These are phyloP conservation scores for Trissolcus brochymenae DNA, from an alignment of 2,888 invertebrate species.

Conservation along the genomic window DNA sequence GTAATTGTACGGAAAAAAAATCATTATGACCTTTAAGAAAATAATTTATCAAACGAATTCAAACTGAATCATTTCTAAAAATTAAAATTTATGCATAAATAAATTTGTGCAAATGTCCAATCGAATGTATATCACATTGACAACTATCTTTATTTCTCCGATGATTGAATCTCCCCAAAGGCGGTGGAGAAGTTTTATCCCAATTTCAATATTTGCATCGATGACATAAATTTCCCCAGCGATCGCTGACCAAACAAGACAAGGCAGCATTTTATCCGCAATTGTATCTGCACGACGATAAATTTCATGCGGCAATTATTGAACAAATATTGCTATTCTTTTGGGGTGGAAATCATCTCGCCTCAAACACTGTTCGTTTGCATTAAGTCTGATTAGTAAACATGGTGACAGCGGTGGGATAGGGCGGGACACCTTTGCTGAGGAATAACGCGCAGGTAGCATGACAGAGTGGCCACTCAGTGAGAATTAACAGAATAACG, in stretches of 20 bases:
- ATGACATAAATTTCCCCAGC: conserved; percentile 1
- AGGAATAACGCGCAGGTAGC: conserved; percentile 48
- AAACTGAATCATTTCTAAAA: too few species aligned
- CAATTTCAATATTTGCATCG: conserved; percentile 8
- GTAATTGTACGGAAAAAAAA: too few species aligned
- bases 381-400: conserved; percentile 52
- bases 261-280: conserved; percentile 27
- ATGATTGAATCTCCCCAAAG: too few species aligned
- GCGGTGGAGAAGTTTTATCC: too few species aligned
- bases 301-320: conserved; percentile 26
- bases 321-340: conserved; percentile 17
- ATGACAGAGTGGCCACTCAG: conserved; percentile 59
- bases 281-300: conserved; percentile 16
- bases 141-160: too few species aligned
- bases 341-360: conserved; percentile 3
- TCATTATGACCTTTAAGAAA: too few species aligned
- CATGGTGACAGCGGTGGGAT: conserved; percentile 26
- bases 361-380: conserved; percentile 16
- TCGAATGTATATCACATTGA: too few species aligned
- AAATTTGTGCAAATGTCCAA: too few species aligned
- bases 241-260: neutral
- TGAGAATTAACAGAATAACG: conserved; percentile 58
- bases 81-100: too few species aligned
- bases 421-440: conserved; percentile 37
- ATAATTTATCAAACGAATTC: too few species aligned